A percentile compares a stretch with the other conserved stretches of the same genome.
Conservation (phyloP, 1,140 invertebrate genomes). For the Cotesia vestalis region DNA sequence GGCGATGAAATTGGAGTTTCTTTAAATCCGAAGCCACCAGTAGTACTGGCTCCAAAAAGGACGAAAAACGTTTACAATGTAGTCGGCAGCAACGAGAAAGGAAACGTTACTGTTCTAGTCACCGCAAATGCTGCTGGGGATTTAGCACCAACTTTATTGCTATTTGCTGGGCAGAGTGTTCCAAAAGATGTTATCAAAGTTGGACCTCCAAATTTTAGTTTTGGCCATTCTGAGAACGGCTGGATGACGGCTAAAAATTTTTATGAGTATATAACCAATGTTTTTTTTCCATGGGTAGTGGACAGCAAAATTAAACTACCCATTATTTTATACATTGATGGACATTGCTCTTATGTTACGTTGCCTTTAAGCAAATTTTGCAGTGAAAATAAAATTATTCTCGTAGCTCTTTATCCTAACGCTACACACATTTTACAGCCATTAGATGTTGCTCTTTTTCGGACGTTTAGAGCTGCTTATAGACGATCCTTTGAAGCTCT, state of each 20-base stretch:
- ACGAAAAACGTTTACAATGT: slow-evolving; percentile 44
- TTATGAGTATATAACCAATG: slow-evolving; percentile 57
- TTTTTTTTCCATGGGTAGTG: slow-evolving; percentile 54
- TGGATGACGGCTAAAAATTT: slow-evolving; percentile 58
- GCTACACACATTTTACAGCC: slow-evolving; percentile 3
- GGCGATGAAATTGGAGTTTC: slow-evolving; percentile 2
- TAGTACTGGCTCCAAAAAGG: not conserved
- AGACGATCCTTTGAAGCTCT: slow-evolving; percentile 32
- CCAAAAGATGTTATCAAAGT: slow-evolving; percentile 44
- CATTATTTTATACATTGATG: no score
- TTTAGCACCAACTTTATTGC: slow-evolving; percentile 47
- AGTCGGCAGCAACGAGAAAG: slow-evolving; percentile 47
- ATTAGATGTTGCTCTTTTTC: no score
- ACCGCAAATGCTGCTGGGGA: slow-evolving; percentile 48
- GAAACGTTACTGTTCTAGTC: slow-evolving; percentile 40
- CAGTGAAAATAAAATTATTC: slow-evolving; percentile 5
- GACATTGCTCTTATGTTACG: slow-evolving; percentile 51
- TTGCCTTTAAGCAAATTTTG: slow-evolving; percentile 50
- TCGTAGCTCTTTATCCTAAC: not conserved
- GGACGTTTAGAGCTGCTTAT: slow-evolving; percentile 43
- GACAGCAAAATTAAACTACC: slow-evolving; percentile 46
- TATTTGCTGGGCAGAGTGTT: slow-evolving; percentile 51
- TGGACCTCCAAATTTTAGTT: slow-evolving; percentile 49
- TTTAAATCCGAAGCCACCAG: not conserved
- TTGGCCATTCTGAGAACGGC: slow-evolving; percentile 52